Evolutionary conservation across 2,888 invertebrate genomes (phyloP).

Genomic region (Epinotia ramella): DNA sequence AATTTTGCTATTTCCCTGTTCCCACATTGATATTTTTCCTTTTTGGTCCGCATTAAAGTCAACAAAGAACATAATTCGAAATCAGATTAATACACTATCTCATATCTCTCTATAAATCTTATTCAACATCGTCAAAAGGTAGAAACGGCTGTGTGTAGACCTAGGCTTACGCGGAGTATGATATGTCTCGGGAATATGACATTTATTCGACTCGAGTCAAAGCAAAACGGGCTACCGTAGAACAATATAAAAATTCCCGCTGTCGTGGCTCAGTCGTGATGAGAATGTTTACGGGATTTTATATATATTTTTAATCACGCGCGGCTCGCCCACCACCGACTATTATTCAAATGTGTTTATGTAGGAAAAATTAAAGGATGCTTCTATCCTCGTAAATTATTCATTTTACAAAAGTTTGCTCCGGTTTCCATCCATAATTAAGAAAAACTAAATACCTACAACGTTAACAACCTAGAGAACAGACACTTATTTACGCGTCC

Average conservation of each 20-base stretch:
- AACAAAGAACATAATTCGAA: slow-evolving; percentile 34
- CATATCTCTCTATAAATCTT: slow-evolving; percentile 26
- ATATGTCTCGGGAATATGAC: slow-evolving; percentile 58
- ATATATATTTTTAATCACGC: slow-evolving; percentile 49
- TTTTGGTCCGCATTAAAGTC: slow-evolving; percentile 27
- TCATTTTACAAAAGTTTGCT: slow-evolving; percentile 32
- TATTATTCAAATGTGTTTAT: slow-evolving; percentile 41
- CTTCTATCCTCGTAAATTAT: slow-evolving; percentile 34
- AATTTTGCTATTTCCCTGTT: slow-evolving; percentile 31
- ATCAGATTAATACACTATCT: slow-evolving; percentile 39
- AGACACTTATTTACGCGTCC: not conserved
- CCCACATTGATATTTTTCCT: slow-evolving; percentile 26
- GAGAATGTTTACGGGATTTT: slow-evolving; percentile 43
- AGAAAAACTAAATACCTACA: not conserved
- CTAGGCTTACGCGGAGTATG: slow-evolving; percentile 43
- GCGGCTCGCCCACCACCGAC: slow-evolving; percentile 29
- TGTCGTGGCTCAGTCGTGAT: slow-evolving; percentile 47
- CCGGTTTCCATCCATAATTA: slow-evolving; percentile 21
- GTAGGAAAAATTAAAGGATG: slow-evolving; percentile 29
- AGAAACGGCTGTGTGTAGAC: slow-evolving; percentile 35
- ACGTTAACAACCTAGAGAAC: not conserved
- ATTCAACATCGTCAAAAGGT: slow-evolving; percentile 43
- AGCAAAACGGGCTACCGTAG: slow-evolving; percentile 53
- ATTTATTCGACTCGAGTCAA: slow-evolving; percentile 59
- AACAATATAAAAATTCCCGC: slow-evolving; percentile 58